Evolutionary conservation across 2,888 invertebrate species (phyloP), one percentile per base, ranked within the genome.

Genomic region (Callyntrura guangdongensis): DNA sequence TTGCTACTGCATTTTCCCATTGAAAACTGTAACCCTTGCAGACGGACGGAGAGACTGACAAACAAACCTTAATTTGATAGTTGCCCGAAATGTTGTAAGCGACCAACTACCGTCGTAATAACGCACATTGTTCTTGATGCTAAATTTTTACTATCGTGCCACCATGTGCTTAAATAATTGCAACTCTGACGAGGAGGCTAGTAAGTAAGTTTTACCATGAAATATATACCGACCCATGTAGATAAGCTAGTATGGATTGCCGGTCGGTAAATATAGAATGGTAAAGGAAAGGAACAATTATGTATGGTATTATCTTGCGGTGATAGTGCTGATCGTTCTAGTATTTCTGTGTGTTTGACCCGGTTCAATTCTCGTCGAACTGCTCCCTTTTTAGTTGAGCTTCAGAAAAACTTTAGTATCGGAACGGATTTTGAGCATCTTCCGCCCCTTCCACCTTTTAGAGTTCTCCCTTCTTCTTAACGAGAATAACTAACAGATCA

Each of bases 401-500:
- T 20, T 69, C 72, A 67, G 25, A 1, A 64, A 79, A 56, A 45
- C 45, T 89, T 83, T 12, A 47, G 61, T 64, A 89, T 83, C 27
- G 72, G 49, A 77, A 86, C 72, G 83, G 77, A 86, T 91, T 91
- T 86, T 83, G 72, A 83, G 27, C 74, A 86, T 86, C 67, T 81
- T 88, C 64, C 87, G 22, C 59, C 69, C 67, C 72, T 86, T 72
- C 81, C 86, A 86, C 90, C 86, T 91, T 87, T 53, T 67, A 61
- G 49, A 89, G 82, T 53, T 61, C 47, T 36, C 83, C 81, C 85
- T 69, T 79, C 77, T 22, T 83, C 36, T 84, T 89, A 89, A 49
- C 79, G 47, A 90, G 89, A 84, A 79, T 88, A 84, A 90, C 90
- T 90, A 91, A 92, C 85, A 87, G 93, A 93, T 93, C 91, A 92